These are phyloP conservation scores for Trichacis sp. DNA, from an alignment of 2,888 invertebrate genomes.

Conservation along the genomic window DNA sequence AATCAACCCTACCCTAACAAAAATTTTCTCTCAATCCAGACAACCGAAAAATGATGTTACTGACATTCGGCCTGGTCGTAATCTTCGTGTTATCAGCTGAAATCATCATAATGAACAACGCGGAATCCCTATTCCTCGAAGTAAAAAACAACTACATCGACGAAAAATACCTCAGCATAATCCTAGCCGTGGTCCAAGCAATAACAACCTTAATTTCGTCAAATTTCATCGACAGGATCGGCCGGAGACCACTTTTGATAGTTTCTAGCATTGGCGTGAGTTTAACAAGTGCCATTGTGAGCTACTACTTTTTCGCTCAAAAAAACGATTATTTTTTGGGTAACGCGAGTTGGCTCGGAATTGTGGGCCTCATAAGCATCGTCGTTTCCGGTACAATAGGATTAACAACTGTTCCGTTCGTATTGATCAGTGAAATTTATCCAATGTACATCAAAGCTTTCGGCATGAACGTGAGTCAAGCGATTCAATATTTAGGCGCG, in stretches of 20 bases:
- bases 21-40: not conserved
- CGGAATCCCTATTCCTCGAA: not conserved
- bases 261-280: slow-evolving; percentile 1
- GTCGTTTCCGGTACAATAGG: not conserved
- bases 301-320: not conserved
- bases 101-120: not conserved
- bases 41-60: not conserved
- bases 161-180: not conserved
- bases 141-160: not conserved
- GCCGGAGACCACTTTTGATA: not conserved
- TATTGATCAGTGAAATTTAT: not conserved
- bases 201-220: not conserved
- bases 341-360: not conserved
- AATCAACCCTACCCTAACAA: no score
- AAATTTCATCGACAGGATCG: not conserved
- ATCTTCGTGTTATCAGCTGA: not conserved
- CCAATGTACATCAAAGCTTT: not conserved
- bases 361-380: not conserved
- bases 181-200: not conserved
- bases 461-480: not conserved
- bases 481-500: not conserved
- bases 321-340: not conserved
- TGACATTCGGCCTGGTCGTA: not conserved
- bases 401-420: not conserved
- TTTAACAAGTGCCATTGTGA: not conserved